A percentile compares a stretch with the other conserved stretches of the same genome.
phyloP scores from a whole-genome alignment of 1,140 invertebrate genomes.

The Brachionus koreanus region DNA sequence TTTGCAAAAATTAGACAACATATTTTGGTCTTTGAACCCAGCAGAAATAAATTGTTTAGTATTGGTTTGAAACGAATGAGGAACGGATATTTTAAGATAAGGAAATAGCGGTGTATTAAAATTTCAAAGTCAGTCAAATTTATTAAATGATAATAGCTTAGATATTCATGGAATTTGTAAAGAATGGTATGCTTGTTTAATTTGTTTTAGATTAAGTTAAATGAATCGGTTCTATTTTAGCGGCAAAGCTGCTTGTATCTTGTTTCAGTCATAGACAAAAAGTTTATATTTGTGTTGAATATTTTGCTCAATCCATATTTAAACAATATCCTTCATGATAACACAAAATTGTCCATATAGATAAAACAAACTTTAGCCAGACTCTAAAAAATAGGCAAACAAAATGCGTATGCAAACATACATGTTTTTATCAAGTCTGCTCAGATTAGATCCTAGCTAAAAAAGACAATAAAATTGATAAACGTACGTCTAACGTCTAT shows the following conservation, averaged over 20 bases:
- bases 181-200: neutral
- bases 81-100: neutral
- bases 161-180: neutral
- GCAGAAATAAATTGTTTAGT: neutral
- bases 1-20: no score
- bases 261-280: neutral
- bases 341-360: neutral
- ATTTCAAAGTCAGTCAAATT: neutral
- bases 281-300: neutral
- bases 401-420: neutral
- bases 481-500: neutral
- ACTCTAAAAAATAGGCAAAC: neutral
- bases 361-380: neutral
- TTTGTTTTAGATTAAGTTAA: neutral
- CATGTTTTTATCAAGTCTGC: slow-evolving; percentile 12
- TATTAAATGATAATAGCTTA: neutral
- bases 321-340: neutral
- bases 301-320: neutral
- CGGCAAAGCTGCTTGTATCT: neutral
- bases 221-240: neutral
- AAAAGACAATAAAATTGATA: slow-evolving; percentile 12
- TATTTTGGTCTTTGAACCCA: no score
- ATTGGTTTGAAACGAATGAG: neutral
- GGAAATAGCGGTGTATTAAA: neutral
- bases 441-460: slow-evolving; percentile 1